These are phyloP conservation scores for Melanotaenia duboulayi DNA, from an alignment of 2,113 vertebrate species.

Conservation along the genomic window DNA sequence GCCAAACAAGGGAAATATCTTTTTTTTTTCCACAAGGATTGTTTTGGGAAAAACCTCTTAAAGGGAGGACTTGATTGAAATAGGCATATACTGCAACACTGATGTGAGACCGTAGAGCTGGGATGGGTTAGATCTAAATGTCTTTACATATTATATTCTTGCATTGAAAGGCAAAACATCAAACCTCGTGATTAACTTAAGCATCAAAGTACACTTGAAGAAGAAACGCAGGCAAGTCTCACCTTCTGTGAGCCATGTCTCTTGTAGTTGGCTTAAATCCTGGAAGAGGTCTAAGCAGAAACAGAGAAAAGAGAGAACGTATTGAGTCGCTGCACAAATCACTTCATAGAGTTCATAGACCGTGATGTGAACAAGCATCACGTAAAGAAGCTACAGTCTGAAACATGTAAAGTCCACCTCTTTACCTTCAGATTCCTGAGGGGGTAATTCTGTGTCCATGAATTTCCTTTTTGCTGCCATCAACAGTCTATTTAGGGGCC, in stretches of 20 bases:
- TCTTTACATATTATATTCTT: too few relatives aligned
- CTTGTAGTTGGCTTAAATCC: conserved; percentile 95
- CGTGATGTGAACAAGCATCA: conserved; percentile 11
- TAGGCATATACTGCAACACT: too few relatives aligned
- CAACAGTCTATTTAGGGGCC: conserved; percentile 86
- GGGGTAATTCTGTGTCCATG: conserved; percentile 87
- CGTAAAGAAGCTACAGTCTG: conserved; percentile 32
- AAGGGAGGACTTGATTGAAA: background rate
- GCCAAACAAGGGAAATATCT: background rate
- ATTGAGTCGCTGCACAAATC: conserved; percentile 8
- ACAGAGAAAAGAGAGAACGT: conserved; percentile 11
- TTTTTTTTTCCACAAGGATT: background rate
- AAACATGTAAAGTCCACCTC: conserved; percentile 19
- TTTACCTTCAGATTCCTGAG: conserved; percentile 94
- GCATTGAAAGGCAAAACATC: background rate
- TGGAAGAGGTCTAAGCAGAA: conserved; percentile 92
- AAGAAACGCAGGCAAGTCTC: conserved; percentile 63
- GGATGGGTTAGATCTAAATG: too few relatives aligned
- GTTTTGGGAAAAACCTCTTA: background rate
- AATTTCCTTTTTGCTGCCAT: conserved; percentile 86
- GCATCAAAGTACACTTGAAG: conserved; percentile 18
- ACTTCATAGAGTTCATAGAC: background rate
- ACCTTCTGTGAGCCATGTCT: conserved; percentile 99
- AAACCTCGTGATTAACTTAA: background rate
- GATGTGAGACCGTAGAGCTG: too few relatives aligned